Percentiles rank a stretch among this genome's conserved stretches.
These are phyloP conservation scores for Synergus japonicus DNA, from an alignment of 2,888 invertebrate species.

Conservation along the genomic window DNA sequence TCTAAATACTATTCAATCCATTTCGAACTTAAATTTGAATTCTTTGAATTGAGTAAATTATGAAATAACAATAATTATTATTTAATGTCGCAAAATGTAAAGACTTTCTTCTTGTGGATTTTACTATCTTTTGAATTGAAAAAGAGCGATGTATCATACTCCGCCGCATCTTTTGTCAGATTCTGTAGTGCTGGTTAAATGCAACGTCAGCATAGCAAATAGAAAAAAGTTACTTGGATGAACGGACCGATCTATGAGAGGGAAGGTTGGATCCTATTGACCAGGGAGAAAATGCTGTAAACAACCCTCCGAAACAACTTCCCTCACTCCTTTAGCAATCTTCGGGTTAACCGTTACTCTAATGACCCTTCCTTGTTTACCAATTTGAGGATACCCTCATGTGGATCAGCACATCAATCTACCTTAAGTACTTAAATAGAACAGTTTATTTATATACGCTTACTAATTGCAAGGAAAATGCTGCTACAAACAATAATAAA, in stretches of 20 bases:
- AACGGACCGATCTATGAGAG: conserved; percentile 58
- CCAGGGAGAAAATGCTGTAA: conserved; percentile 67
- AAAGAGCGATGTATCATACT: conserved; percentile 50
- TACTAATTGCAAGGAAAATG: neutral
- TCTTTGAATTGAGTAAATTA: neutral
- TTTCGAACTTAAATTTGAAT: neutral
- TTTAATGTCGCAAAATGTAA: neutral
- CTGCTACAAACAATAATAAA: neutral
- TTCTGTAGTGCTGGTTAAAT: conserved; percentile 58
- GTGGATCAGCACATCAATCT: conserved; percentile 30
- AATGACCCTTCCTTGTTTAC: conserved; percentile 73
- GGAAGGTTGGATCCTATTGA: conserved; percentile 66
- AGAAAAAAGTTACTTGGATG: conserved; percentile 60
- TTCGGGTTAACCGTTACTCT: conserved; percentile 71
- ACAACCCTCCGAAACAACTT: conserved; percentile 72
- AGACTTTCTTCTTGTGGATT: conserved; percentile 12
- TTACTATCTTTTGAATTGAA: conserved; percentile 42
- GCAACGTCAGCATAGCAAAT: conserved; percentile 68
- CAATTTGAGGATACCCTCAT: conserved; percentile 65
- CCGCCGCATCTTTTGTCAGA: conserved; percentile 56
- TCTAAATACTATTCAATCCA: neutral
- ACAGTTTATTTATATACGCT: neutral
- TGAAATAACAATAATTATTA: neutral
- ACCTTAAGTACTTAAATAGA: neutral
- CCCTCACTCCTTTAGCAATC: conserved; percentile 64